Evolutionary conservation across 2,797 vertebrate species (phyloP), one percentile per base, ranked within the genome.

Genomic region (Sebastes minor): DNA sequence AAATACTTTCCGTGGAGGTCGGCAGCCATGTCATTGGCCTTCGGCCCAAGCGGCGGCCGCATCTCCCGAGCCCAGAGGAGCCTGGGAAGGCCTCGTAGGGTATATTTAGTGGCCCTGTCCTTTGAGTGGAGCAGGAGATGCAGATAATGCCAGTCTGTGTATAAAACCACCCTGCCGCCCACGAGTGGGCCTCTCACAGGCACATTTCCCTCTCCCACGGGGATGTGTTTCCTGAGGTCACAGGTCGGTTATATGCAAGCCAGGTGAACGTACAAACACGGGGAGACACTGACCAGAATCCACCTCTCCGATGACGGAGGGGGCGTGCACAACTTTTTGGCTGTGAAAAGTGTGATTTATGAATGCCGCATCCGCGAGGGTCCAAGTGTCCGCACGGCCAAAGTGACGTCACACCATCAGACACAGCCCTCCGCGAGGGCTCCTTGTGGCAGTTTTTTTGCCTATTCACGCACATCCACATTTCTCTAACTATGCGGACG

Each of bases 1-100:
- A 96, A 96, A 96, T 96, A 96, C 95, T 96, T 95, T 96, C 92
- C 90, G 88, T 94, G 95, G 94, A 96, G 95, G 95, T 95, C 94
- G 93, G 91, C 94, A 93, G 94, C 94, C 93, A 94, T 96, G 95
- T 95, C 95, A 94, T 95, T 96, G 95, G 95, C 94, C 95, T 93
- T 94, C 86, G 91, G 93, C 95, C 95, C 95, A 93, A 92, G 86
- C 85, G 71, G 93, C 84, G 92, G 94, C 94, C 80, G 84, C 92
- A 82, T 92, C 85, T 92, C 91, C 80, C 74, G 88, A 94, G 89
- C 93, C 92, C 85, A 90, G 89, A 95, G 93, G 89, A 96, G 95
- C 93, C 93, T 95, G 95, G 93, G 94, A 96, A 94, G 94, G 94
- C 94, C 93, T 94, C 59, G 67, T 69, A 91, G 93, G 92, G 93